Evolutionary conservation across 1,140 invertebrate genomes (phyloP).

Genomic region (Drosophila melanica): DNA sequence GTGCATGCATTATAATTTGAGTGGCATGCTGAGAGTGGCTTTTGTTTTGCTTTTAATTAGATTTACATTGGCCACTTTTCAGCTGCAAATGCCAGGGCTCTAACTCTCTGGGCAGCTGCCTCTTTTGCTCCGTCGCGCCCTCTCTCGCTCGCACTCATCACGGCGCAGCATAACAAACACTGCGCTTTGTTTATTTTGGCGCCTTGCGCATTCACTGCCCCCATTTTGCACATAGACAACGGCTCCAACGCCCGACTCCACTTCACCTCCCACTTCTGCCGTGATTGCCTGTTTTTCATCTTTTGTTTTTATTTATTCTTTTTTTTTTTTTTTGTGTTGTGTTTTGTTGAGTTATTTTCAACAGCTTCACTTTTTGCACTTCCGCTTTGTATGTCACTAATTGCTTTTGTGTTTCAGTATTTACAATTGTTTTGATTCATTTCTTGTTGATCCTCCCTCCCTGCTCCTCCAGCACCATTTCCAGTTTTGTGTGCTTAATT

Average conservation of each 20-base stretch:
- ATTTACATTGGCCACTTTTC: slow-evolving; percentile 82
- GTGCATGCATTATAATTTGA: slow-evolving; percentile 78
- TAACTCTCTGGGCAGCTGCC: background rate
- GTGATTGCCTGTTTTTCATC: slow-evolving; percentile 30
- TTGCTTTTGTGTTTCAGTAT: slow-evolving; percentile 81
- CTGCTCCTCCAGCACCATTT: background rate
- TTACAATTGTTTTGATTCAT: slow-evolving; percentile 82
- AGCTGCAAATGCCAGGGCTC: slow-evolving; percentile 57
- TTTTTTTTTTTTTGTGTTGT: slow-evolving; percentile 15
- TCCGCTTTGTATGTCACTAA: slow-evolving; percentile 81
- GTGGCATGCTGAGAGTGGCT: slow-evolving; percentile 79
- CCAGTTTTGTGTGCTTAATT: slow-evolving; percentile 62
- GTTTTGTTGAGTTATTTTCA: slow-evolving; percentile 71
- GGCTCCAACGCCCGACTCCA: background rate
- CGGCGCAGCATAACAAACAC: slow-evolving; percentile 65
- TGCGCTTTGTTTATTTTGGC: slow-evolving; percentile 79
- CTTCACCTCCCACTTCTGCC: slow-evolving; percentile 2
- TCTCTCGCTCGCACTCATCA: slow-evolving; percentile 39
- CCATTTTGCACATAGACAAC: slow-evolving; percentile 32
- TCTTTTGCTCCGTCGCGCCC: background rate
- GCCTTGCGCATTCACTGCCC: slow-evolving; percentile 59
- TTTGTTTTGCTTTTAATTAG: slow-evolving; percentile 82
- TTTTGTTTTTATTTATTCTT: slow-evolving; percentile 8
- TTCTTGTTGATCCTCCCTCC: slow-evolving; percentile 46
- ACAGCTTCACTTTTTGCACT: slow-evolving; percentile 80